phyloP scores from a whole-genome alignment of 2,888 invertebrate species.

The Drosophila siamana region DNA sequence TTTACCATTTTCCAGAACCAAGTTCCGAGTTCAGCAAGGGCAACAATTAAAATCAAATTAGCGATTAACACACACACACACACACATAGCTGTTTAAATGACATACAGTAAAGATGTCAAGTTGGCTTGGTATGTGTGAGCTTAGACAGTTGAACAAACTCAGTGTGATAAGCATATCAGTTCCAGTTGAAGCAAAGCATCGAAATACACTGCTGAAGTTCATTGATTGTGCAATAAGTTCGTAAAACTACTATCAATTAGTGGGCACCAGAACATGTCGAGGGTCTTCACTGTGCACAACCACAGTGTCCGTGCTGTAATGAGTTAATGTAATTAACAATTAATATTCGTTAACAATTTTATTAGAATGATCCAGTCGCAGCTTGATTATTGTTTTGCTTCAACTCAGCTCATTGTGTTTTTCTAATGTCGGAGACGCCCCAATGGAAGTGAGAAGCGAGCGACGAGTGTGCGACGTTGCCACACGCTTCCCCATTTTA shows the following conservation, averaged over 20 bases:
- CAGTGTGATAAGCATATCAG: slow-evolving; percentile 51
- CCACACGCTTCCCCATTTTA: slow-evolving; percentile 28
- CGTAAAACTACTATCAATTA: slow-evolving; percentile 2
- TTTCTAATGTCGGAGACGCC: slow-evolving; percentile 15
- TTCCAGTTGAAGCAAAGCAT: slow-evolving; percentile 6
- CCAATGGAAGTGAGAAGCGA: neutral
- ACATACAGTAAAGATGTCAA: too few relatives aligned
- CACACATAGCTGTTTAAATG: too few relatives aligned
- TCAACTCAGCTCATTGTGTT: slow-evolving; percentile 4
- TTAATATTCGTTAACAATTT: slow-evolving; percentile 52
- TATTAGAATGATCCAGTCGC: slow-evolving; percentile 57
- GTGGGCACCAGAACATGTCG: neutral
- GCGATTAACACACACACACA: slow-evolving; percentile 24
- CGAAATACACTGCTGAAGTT: slow-evolving; percentile 13
- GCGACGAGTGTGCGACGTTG: neutral
- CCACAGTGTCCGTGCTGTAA: slow-evolving; percentile 21
- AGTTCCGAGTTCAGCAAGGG: slow-evolving; percentile 59
- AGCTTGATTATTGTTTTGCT: slow-evolving; percentile 47
- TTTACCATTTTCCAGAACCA: slow-evolving; percentile 18
- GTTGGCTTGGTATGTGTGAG: too few relatives aligned
- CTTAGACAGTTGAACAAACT: slow-evolving; percentile 51
- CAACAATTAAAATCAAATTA: slow-evolving; percentile 61
- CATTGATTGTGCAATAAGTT: slow-evolving; percentile 18
- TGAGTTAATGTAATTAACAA: slow-evolving; percentile 62
- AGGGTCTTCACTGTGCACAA: neutral